Conservation (phyloP, 2,113 vertebrate species). For the Chaetorhynchus papuensis region DNA sequence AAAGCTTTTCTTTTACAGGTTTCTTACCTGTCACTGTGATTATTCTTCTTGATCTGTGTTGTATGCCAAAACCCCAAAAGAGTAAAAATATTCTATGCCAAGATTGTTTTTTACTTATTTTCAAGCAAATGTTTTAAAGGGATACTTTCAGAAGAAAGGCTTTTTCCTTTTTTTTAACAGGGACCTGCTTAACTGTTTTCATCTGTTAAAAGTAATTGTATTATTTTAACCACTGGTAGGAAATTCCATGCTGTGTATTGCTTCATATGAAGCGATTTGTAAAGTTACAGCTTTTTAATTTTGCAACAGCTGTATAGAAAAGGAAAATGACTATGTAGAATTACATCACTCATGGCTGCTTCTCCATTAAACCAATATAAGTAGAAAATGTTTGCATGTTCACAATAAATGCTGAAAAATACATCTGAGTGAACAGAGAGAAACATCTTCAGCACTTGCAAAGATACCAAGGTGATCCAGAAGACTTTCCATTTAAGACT, state of each 20-base stretch:
- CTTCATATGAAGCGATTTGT: slow-evolving; percentile 37
- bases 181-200: slow-evolving; percentile 17
- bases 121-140: background rate
- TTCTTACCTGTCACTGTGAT: slow-evolving; percentile 17
- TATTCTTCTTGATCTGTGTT: background rate
- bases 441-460: background rate
- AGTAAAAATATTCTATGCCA: background rate
- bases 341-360: slow-evolving; percentile 14
- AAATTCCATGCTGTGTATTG: slow-evolving; percentile 11
- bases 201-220: slow-evolving; percentile 30
- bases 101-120: background rate
- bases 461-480: background rate
- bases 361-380: slow-evolving; percentile 24
- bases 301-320: slow-evolving; percentile 38
- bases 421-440: background rate
- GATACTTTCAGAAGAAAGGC: background rate
- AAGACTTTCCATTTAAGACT: background rate
- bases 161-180: background rate
- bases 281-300: slow-evolving; percentile 56
- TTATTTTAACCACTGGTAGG: slow-evolving; percentile 43
- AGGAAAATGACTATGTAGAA: slow-evolving; percentile 25
- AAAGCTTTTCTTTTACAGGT: background rate
- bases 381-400: background rate
- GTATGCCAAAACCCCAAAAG: background rate
- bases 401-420: background rate